Base-by-base conservation (phyloP, 2,888 invertebrate species). In the Argyra leucocephala region DNA sequence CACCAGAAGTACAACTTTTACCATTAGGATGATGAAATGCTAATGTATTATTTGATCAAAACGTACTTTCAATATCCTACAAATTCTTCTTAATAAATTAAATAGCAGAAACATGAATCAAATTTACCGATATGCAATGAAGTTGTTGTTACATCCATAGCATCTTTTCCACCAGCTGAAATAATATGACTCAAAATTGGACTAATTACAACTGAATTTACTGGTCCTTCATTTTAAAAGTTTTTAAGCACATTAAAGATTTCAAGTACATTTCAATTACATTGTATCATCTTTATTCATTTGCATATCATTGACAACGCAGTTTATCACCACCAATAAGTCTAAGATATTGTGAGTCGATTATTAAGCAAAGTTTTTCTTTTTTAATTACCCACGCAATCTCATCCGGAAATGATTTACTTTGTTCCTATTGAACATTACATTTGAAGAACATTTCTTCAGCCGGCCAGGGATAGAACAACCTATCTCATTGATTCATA, bases 41-140 rank as follows among this genome's bases (percentile, higher is more conserved):
- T 72, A 98, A 86, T 81, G 95, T 95, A 85, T 99, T 99, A 99
- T 99, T 1, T 99, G 99, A 72, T 99, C 99, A 77, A 99, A 99
- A 82, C 99, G 99, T 66, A 98, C 98, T 79, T 98, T 99, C n/a
- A 99, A n/a, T n/a, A 89, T 67, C 96, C 84, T 0, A 91, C 96
- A 80, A 97, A 97, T 77, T 97, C 97, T 76, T 97, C 96, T 81
- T 96, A 96, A 79, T 95, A 97, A 24, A 97, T 89, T 73, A 96
- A 82, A 79, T 97, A 96, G 85, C 91, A 98, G 83, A 97, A 94
- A 61, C 88, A 80, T 80, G 90, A 95, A 78, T 99, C 98, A 78
- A 99, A 99, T 82, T 98, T 98, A 64, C 98, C 99, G 68, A 93
- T 88, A 72, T 93, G 85, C 0, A 95, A 88, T 0, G 94, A 93